Percentiles rank a stretch among this genome's conserved stretches.
Conservation (phyloP, 2,113 vertebrate species). For the Heloderma charlesbogerti region DNA sequence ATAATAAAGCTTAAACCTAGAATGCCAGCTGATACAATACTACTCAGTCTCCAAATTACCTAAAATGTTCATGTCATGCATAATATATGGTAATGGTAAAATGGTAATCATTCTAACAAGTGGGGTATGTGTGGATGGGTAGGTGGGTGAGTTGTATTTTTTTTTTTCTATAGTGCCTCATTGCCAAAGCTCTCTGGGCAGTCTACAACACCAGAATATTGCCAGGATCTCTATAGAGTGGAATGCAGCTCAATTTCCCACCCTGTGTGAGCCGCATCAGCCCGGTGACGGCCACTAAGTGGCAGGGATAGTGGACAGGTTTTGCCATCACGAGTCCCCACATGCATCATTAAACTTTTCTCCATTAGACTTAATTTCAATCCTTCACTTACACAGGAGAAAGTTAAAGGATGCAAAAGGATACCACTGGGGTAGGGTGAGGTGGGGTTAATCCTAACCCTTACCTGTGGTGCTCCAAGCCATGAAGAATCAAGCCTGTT, state of each 20-base stretch:
- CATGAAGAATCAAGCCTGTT: not conserved
- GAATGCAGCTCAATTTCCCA: not conserved
- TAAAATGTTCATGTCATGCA: not conserved
- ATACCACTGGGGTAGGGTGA: not conserved
- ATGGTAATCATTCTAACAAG: not conserved
- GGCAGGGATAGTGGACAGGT: slow-evolving; percentile 26
- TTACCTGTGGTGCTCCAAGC: not conserved
- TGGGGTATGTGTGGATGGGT: not conserved
- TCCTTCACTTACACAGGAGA: not conserved
- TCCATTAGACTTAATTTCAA: not conserved
- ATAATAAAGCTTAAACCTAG: slow-evolving; percentile 1
- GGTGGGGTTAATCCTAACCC: not conserved
- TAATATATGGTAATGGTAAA: not conserved
- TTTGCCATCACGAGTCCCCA: not conserved
- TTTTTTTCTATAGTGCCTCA: too few species aligned
- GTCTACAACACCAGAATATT: too few species aligned
- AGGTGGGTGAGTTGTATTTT: too few species aligned
- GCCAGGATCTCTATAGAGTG: not conserved
- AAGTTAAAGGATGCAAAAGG: not conserved
- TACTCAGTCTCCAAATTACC: not conserved
- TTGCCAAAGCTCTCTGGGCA: too few species aligned
- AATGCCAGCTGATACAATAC: slow-evolving; percentile 4
- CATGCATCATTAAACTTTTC: not conserved
- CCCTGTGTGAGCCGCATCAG: not conserved
- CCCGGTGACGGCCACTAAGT: slow-evolving; percentile 17